phyloP scores from a whole-genome alignment of 2,113 vertebrate species.

The Albula glossodonta region DNA sequence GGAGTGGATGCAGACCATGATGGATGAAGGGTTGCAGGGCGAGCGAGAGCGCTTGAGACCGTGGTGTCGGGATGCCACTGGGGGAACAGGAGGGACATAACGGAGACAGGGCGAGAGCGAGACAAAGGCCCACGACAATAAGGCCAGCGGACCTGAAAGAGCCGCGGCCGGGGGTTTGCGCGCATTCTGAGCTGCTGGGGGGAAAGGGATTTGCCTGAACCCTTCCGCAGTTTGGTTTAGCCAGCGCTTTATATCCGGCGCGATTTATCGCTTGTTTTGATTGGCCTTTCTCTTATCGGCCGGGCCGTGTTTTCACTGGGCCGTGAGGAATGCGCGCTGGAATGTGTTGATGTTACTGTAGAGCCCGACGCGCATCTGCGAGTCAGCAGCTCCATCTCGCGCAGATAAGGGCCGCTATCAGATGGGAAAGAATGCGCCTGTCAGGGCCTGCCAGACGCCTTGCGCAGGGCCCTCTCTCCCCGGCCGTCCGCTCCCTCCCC shows the following conservation, averaged over 20 bases:
- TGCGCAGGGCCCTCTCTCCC: neutral
- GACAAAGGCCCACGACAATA: conserved; percentile 34
- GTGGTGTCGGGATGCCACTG: neutral
- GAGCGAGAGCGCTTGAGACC: neutral
- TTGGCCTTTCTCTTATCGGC: conserved; percentile 56
- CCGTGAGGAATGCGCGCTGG: conserved; percentile 51
- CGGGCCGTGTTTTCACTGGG: conserved; percentile 55
- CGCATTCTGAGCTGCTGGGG: conserved; percentile 39
- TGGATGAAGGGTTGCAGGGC: neutral
- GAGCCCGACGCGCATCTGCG: conserved; percentile 49
- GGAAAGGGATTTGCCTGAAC: conserved; percentile 55
- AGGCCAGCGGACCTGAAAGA: conserved; percentile 46
- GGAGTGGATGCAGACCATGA: neutral
- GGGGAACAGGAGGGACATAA: conserved; percentile 8
- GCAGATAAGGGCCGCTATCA: conserved; percentile 57
- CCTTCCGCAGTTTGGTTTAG: conserved; percentile 43
- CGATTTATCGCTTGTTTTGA: conserved; percentile 58
- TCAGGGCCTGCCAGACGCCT: conserved; percentile 25
- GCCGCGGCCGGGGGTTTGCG: conserved; percentile 39
- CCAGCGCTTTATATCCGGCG: conserved; percentile 51
- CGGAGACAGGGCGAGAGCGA: neutral
- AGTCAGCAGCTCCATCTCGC: conserved; percentile 52
- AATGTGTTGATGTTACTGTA: conserved; percentile 63
- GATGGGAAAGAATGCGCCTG: conserved; percentile 54
- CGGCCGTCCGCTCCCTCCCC: neutral